Percentiles rank a stretch among this genome's conserved stretches.
Conservation (phyloP, 1,140 invertebrate species). For the Formica selysi region DNA sequence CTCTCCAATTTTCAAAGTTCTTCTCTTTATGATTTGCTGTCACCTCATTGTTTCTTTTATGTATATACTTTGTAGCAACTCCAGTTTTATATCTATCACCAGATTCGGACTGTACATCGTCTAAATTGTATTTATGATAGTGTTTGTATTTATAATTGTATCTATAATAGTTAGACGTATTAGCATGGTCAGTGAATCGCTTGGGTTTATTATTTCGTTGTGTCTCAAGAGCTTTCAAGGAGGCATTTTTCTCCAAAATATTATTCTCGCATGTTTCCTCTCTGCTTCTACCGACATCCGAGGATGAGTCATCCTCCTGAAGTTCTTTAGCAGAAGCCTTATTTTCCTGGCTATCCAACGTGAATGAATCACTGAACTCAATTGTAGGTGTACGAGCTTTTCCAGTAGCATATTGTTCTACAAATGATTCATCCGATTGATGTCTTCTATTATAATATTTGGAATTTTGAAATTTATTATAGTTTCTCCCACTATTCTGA, state of each 20-base stretch:
- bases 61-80: constrained; percentile 45
- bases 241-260: constrained; percentile 30
- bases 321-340: constrained; percentile 14
- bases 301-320: constrained; percentile 45
- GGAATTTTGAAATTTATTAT: constrained; percentile 75
- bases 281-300: constrained; percentile 8
- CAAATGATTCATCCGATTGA: constrained; percentile 52
- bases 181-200: constrained; percentile 16
- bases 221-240: constrained; percentile 54
- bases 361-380: not conserved
- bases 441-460: constrained; percentile 70
- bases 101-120: constrained; percentile 31
- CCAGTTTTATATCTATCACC: constrained; percentile 29
- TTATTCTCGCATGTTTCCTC: constrained; percentile 28
- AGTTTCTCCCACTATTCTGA: constrained; percentile 59
- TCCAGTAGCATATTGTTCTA: constrained; percentile 24
- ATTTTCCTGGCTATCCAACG: constrained; percentile 46
- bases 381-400: constrained; percentile 11
- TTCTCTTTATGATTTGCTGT: constrained; percentile 69
- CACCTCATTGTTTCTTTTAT: constrained; percentile 65
- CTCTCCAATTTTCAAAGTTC: constrained; percentile 79
- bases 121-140: constrained; percentile 56
- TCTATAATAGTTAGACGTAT: constrained; percentile 40
- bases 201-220: constrained; percentile 60
- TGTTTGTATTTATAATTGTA: constrained; percentile 44